Evolutionary conservation across 2,888 invertebrate species (phyloP).

Genomic region (Metellina segmentata): DNA sequence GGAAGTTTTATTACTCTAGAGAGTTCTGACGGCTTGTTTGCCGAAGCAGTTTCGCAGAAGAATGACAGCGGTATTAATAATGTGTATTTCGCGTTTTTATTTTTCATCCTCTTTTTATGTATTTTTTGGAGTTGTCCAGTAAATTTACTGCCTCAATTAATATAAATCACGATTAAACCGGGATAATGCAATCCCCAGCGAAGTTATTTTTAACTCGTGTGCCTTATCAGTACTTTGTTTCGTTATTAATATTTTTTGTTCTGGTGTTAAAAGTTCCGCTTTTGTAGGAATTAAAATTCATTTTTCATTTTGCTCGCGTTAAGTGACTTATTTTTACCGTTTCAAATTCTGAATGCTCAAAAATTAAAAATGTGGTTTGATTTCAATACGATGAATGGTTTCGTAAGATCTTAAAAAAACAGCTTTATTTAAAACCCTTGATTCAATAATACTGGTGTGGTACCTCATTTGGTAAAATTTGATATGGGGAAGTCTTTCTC

Average conservation of each 20-base stretch:
- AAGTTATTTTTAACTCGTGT: slow-evolving; percentile 32
- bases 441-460: too few relatives aligned
- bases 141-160: slow-evolving; percentile 60
- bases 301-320: slow-evolving; percentile 32
- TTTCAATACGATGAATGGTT: too few relatives aligned
- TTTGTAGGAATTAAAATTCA: slow-evolving; percentile 54
- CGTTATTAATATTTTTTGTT: slow-evolving; percentile 26
- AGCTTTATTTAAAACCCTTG: too few relatives aligned
- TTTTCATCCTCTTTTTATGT: slow-evolving; percentile 16
- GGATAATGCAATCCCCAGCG: slow-evolving; percentile 30
- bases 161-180: slow-evolving; percentile 61
- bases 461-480: too few relatives aligned
- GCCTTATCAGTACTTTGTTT: slow-evolving; percentile 32
- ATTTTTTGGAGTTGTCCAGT: neutral
- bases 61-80: slow-evolving; percentile 56
- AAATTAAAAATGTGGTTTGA: neutral
- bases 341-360: neutral
- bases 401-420: too few relatives aligned
- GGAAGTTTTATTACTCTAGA: slow-evolving; percentile 30
- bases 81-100: slow-evolving; percentile 17
- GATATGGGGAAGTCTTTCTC: too few relatives aligned
- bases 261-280: neutral
- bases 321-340: slow-evolving; percentile 4
- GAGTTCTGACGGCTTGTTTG: slow-evolving; percentile 32
- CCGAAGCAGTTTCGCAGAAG: slow-evolving; percentile 4